Percentiles rank a stretch among this genome's conserved stretches.
These are phyloP conservation scores for Engystomops pustulosus DNA, from an alignment of 2,113 vertebrate species.

Conservation along the genomic window DNA sequence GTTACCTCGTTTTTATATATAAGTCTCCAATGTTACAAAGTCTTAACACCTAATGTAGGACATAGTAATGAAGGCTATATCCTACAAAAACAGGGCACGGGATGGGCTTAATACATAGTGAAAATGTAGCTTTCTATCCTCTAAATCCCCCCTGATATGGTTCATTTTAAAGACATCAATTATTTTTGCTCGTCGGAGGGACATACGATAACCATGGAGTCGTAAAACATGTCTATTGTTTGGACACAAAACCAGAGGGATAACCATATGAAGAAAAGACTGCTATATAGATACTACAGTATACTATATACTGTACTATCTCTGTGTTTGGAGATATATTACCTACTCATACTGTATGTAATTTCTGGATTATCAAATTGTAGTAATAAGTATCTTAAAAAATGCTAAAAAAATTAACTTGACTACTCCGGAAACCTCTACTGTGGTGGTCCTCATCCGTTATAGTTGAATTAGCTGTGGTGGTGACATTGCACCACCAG, in stretches of 20 bases:
- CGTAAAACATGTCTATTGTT: neutral
- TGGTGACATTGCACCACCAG: too few relatives aligned
- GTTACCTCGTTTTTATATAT: constrained; percentile 11
- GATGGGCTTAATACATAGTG: neutral
- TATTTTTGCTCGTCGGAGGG: neutral
- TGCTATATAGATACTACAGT: too few relatives aligned
- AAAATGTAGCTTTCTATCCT: constrained; percentile 1
- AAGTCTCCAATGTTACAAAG: neutral
- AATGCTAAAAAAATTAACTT: too few relatives aligned
- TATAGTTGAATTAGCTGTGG: too few relatives aligned
- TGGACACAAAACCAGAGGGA: neutral
- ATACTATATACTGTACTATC: too few relatives aligned
- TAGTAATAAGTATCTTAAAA: too few relatives aligned
- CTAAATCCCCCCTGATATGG: neutral
- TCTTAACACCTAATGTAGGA: constrained; percentile 44
- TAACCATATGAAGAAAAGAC: too few relatives aligned
- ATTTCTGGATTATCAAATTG: too few relatives aligned
- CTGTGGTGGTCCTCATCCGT: too few relatives aligned
- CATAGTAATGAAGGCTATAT: neutral
- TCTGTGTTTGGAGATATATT: too few relatives aligned
- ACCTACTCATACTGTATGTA: too few relatives aligned
- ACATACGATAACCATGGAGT: neutral
- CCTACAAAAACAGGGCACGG: constrained; percentile 2
- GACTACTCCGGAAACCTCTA: too few relatives aligned
- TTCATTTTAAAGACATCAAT: neutral